Evolutionary conservation across 2,888 invertebrate species (phyloP), one percentile per base, ranked within the genome.

Genomic region (Xylota sylvarum): DNA sequence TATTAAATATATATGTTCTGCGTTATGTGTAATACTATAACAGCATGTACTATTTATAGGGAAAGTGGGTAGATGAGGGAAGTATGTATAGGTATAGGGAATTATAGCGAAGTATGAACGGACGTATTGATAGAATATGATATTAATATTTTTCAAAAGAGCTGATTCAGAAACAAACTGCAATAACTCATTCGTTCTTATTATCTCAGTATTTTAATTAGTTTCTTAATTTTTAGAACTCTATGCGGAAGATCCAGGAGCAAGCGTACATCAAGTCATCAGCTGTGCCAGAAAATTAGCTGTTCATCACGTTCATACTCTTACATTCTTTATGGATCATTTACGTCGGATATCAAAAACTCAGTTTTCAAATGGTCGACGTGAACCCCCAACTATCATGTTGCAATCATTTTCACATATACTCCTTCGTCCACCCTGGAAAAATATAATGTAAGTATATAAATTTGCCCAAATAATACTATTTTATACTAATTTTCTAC

Each of bases 351-450:
- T 96, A 73, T 95, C 95, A 90, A 94, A 94, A 89, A 93, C 95
- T 91, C 96, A 96, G 91, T 94, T 94, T 89, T 93, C 93, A 9
- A 93, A 95, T 74, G 95, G 95, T 19, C 94, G 94, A 89, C 94
- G 93, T 60, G 95, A 95, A 89, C 95, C 95, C 5, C 95, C 95
- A 5, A 94, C 94, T 17, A 93, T 94, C 82, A 94, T 96, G 67
- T 93, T 96, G 62, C 96, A 96, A 92, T 95, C 95, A 56, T 94
- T 96, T 89, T 95, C 95, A 92, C 95, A 96, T 90, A 95, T 96
- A 89, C 93, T 96, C 65, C 93, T 96, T 52, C 93, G 96, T 84
- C 96, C 96, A 19, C 95, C 96, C 5, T 96, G 96, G 96, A 95
- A 96, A 90, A 93, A 95, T 89, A 96, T 96, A 88, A 94, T 96